Percentiles rank a stretch among this genome's conserved stretches.
phyloP scores from a whole-genome alignment of 2,888 invertebrate genomes.

The Eremobia ochroleuca region DNA sequence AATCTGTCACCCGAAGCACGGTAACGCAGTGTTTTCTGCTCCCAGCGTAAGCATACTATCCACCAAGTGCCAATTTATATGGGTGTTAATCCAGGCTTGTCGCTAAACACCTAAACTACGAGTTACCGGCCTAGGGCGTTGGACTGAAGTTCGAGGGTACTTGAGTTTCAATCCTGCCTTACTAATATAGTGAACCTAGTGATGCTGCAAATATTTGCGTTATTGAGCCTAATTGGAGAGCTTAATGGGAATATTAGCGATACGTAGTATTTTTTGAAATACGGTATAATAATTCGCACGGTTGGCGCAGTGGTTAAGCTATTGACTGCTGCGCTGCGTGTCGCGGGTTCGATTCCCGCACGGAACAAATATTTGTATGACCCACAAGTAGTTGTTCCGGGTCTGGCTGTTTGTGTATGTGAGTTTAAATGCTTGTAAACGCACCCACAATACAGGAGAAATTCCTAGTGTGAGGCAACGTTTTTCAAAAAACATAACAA shows the following conservation, averaged over 20 bases:
- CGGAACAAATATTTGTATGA: too few relatives aligned
- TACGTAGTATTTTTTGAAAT: neutral
- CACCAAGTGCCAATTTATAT: neutral
- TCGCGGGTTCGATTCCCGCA: too few relatives aligned
- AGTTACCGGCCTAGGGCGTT: constrained; percentile 7
- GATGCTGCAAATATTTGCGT: constrained; percentile 2
- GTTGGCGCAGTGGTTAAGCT: too few relatives aligned
- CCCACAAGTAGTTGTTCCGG: too few relatives aligned
- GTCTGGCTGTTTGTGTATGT: too few relatives aligned
- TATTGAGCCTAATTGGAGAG: constrained; percentile 25
- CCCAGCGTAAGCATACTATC: neutral
- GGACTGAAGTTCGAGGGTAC: constrained; percentile 1
- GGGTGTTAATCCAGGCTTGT: neutral
- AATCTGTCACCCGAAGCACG: neutral
- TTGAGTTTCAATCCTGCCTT: constrained; percentile 16
- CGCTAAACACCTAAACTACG: neutral
- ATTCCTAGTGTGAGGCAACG: too few relatives aligned
- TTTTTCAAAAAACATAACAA: too few relatives aligned
- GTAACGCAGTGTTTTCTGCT: neutral
- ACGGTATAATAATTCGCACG: too few relatives aligned
- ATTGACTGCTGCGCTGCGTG: too few relatives aligned
- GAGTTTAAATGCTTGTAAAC: too few relatives aligned
- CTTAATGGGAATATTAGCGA: constrained; percentile 10
- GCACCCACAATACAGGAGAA: too few relatives aligned
- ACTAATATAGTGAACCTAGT: constrained; percentile 6